Evolutionary conservation across 1,140 invertebrate species (phyloP).

Genomic region (Penaeus chinensis): DNA sequence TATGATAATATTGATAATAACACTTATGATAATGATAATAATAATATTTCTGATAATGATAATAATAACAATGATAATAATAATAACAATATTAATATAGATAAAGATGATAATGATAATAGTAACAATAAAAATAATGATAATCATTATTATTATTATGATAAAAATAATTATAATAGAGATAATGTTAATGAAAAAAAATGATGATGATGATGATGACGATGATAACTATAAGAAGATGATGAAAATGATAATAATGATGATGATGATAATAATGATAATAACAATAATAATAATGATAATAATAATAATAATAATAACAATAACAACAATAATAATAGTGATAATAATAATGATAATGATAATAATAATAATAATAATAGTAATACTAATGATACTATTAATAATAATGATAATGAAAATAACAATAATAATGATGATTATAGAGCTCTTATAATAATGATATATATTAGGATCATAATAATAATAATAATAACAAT

Average conservation of each 20-base stretch:
- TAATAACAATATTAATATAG: neutral
- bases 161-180: too few relatives aligned
- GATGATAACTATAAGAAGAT: neutral
- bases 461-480: too few relatives aligned
- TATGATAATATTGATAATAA: too few relatives aligned
- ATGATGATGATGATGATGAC: neutral
- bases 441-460: neutral
- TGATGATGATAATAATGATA: neutral
- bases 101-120: neutral
- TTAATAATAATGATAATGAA: neutral
- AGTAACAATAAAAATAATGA: neutral
- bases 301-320: neutral
- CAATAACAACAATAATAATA: neutral
- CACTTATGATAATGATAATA: neutral
- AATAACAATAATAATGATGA: neutral
- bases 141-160: neutral
- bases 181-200: neutral
- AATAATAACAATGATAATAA: constrained; percentile 12
- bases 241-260: neutral
- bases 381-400: neutral
- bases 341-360: neutral
- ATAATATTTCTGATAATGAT: neutral
- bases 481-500: too few relatives aligned
- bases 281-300: neutral
- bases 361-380: neutral